A percentile compares a stretch with the other conserved stretches of the same genome.
These are phyloP conservation scores for Atrina japonica DNA, from an alignment of 2,888 invertebrate species.

Conservation along the genomic window DNA sequence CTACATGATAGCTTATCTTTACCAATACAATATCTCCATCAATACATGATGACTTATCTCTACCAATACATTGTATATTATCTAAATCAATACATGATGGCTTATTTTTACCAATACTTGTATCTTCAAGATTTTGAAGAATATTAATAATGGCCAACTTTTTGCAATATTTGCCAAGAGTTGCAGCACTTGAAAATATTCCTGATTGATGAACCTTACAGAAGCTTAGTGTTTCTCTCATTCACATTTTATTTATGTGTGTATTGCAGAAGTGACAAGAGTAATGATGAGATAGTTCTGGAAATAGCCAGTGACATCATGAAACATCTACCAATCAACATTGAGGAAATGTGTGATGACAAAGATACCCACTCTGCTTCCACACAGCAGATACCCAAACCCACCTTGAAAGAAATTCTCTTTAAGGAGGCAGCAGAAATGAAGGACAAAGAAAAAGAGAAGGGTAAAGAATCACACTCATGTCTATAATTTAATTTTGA, in stretches of 20 bases:
- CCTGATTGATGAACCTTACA: too few relatives aligned
- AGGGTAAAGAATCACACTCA: too few relatives aligned
- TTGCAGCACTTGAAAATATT: too few relatives aligned
- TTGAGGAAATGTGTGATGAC: conserved; percentile 69
- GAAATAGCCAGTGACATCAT: conserved; percentile 89
- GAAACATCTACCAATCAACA: conserved; percentile 66
- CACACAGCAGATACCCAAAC: conserved; percentile 47
- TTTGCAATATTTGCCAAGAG: too few relatives aligned
- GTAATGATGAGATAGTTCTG: conserved; percentile 89
- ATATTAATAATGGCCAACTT: too few relatives aligned
- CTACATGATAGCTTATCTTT: too few relatives aligned
- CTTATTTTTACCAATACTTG: too few relatives aligned
- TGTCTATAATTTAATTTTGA: not conserved
- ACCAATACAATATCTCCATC: too few relatives aligned
- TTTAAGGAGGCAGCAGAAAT: conserved; percentile 57
- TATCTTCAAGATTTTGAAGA: too few relatives aligned
- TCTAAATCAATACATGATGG: too few relatives aligned
- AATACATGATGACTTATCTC: too few relatives aligned
- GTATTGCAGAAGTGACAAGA: conserved; percentile 81
- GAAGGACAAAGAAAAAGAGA: conserved; percentile 67
- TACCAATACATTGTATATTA: too few relatives aligned
- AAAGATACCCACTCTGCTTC: conserved; percentile 44
- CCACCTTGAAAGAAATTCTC: conserved; percentile 56
- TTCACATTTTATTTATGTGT: not conserved
- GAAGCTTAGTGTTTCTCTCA: conserved; percentile 1